phyloP scores from a whole-genome alignment of 1,140 invertebrate genomes.

The Magallana angulata region DNA sequence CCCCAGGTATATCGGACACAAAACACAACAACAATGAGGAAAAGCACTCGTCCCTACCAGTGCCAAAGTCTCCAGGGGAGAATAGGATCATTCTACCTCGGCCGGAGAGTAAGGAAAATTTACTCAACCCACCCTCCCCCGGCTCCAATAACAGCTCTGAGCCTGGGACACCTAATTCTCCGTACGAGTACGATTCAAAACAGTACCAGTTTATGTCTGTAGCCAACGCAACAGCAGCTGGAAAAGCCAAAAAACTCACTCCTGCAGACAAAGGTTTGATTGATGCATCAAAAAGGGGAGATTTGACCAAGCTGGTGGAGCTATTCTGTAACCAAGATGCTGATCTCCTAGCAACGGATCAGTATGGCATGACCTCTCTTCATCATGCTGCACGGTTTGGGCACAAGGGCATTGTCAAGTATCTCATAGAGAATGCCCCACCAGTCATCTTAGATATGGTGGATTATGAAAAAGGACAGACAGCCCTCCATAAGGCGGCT shows the following conservation, averaged over 20 bases:
- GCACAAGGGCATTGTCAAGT: constrained; percentile 93
- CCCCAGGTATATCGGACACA: constrained; percentile 61
- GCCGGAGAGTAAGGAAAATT: constrained; percentile 72
- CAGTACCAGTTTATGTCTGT: constrained; percentile 69
- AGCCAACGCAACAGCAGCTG: constrained; percentile 65
- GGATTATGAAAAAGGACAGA: constrained; percentile 93
- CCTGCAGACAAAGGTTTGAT: constrained; percentile 82
- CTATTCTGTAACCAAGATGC: constrained; percentile 88
- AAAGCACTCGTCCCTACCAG: constrained; percentile 8
- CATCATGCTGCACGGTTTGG: constrained; percentile 92
- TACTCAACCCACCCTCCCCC: constrained; percentile 69
- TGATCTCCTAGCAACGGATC: constrained; percentile 91
- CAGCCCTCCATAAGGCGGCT: constrained; percentile 94
- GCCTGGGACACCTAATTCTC: constrained; percentile 69
- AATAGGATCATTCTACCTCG: constrained; percentile 46
- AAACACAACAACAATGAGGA: constrained; percentile 14
- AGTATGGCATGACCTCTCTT: constrained; percentile 92
- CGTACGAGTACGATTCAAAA: constrained; percentile 55
- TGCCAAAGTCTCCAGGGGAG: neutral
- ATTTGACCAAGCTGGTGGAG: constrained; percentile 88
- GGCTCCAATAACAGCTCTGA: constrained; percentile 74
- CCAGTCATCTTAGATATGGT: constrained; percentile 90
- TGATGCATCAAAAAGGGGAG: constrained; percentile 89
- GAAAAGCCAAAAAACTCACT: constrained; percentile 61
- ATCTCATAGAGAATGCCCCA: constrained; percentile 90